phyloP scores from a whole-genome alignment of 2,113 vertebrate genomes.

The Ochotona curzoniae region DNA sequence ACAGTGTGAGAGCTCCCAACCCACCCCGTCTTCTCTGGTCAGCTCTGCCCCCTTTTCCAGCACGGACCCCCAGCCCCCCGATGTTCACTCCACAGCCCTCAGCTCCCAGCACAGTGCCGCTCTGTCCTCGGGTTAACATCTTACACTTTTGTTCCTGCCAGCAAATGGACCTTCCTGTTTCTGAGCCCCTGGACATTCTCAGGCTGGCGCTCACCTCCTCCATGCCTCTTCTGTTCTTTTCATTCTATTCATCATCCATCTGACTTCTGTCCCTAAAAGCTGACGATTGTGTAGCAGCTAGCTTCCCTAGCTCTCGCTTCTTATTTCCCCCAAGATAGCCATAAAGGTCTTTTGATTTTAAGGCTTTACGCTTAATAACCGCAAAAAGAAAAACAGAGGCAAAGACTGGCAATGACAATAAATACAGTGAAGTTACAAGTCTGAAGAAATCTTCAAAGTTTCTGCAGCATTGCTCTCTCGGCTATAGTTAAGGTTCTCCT shows the following conservation, averaged over 20 bases:
- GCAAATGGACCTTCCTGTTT: background rate
- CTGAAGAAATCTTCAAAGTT: slow-evolving; percentile 56
- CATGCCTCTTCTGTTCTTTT: background rate
- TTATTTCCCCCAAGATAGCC: slow-evolving; percentile 35
- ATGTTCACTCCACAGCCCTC: background rate
- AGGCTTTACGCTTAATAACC: slow-evolving; percentile 63
- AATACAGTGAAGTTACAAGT: slow-evolving; percentile 56
- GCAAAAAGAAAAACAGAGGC: background rate
- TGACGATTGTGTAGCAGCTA: background rate
- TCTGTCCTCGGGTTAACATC: background rate
- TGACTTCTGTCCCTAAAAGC: background rate
- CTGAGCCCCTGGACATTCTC: background rate
- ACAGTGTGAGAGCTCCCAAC: accelerated
- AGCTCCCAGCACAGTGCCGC: background rate
- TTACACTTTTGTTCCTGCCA: background rate
- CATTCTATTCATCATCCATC: background rate
- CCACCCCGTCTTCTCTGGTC: background rate
- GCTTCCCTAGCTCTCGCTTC: background rate
- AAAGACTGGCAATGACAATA: slow-evolving; percentile 24
- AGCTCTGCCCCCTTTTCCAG: background rate
- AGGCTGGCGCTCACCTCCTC: background rate
- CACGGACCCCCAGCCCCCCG: background rate
- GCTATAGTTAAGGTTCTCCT: slow-evolving; percentile 13
- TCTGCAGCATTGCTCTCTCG: slow-evolving; percentile 20
- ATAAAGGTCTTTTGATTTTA: slow-evolving; percentile 42